Base-by-base conservation (phyloP, 2,888 invertebrate genomes). In the Megastigmus dorsalis region DNA sequence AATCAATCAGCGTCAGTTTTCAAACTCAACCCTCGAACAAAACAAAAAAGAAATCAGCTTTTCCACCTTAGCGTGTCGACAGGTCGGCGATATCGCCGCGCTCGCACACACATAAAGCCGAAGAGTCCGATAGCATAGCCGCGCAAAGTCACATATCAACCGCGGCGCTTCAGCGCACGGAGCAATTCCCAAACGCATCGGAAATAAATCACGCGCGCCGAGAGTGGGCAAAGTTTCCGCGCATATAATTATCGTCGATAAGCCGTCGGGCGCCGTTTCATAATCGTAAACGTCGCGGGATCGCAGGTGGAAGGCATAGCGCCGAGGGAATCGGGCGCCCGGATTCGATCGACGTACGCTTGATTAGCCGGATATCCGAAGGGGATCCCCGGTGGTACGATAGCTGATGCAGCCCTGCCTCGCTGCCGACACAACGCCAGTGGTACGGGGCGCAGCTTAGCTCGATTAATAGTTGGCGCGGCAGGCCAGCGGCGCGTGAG, bases 331-430 rank as follows among this genome's bases (percentile, higher is more conserved):
- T 54, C 30, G 60, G 20, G 52, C 52, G 18, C 18, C 3, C 15
- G 20, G 41, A 33, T 9, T 33, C 55, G 70, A 63, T 71, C 70
- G 63, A 71, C 55, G 63, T 41, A 62, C 30, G 63, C 65, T 20
- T 71, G 65, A 71, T 71, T 57, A 71, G 71, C 50, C 30, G 45
- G 57, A 30, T 41, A 18, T 18, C 28, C 20, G 15, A 9, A 5
- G 60, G 38, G 26, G 36, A 28, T 18, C 15, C 20, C 20, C 28
- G 5, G 45, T 6, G 3, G n/a, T n/a, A n/a, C n/a, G n/a, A n/a
- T n/a, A n/a, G n/a, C n/a, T n/a, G n/a, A n/a, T n/a, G n/a, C n/a
- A n/a, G n/a, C n/a, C n/a, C n/a, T n/a, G n/a, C n/a, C n/a, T n/a
- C n/a, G n/a, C n/a, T 45, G 20, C 20, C 9, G 2, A 41, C 13